These are phyloP conservation scores for Drosophila nannoptera DNA, from an alignment of 1,140 invertebrate genomes.

Conservation along the genomic window DNA sequence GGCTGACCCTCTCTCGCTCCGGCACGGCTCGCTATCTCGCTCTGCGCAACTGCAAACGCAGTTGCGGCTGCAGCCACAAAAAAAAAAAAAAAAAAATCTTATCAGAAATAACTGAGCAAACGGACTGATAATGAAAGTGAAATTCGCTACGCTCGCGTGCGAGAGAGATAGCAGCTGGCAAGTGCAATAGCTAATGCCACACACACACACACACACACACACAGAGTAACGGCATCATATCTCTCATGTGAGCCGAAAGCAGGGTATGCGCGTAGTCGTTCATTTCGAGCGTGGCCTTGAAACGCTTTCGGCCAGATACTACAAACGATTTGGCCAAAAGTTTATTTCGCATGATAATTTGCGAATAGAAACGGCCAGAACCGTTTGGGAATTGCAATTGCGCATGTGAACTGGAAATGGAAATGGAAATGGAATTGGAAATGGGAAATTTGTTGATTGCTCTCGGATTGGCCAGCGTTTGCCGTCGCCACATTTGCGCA, in stretches of 20 bases:
- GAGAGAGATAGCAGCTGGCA: slow-evolving; percentile 11
- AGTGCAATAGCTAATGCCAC: slow-evolving; percentile 25
- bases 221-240: not conserved
- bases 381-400: slow-evolving; percentile 10
- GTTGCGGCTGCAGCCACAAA: slow-evolving; percentile 45
- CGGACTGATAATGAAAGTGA: slow-evolving; percentile 73
- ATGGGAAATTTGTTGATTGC: slow-evolving; percentile 22
- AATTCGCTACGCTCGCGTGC: slow-evolving; percentile 39
- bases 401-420: too few species aligned
- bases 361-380: not conserved
- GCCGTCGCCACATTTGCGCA: slow-evolving; percentile 2
- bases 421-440: too few species aligned
- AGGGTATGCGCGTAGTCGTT: slow-evolving; percentile 15
- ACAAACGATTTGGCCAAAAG: not conserved
- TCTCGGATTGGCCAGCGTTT: slow-evolving; percentile 14
- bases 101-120: slow-evolving; percentile 45
- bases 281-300: not conserved
- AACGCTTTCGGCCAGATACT: slow-evolving; percentile 6
- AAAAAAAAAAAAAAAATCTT: slow-evolving; percentile 54
- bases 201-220: not conserved
- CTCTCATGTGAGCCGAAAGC: not conserved
- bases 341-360: not conserved
- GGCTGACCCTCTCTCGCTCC: not conserved
- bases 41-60: slow-evolving; percentile 51
- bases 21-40: not conserved